These are phyloP conservation scores for Aratinga solstitialis DNA, from an alignment of 2,797 vertebrate genomes.

Conservation along the genomic window DNA sequence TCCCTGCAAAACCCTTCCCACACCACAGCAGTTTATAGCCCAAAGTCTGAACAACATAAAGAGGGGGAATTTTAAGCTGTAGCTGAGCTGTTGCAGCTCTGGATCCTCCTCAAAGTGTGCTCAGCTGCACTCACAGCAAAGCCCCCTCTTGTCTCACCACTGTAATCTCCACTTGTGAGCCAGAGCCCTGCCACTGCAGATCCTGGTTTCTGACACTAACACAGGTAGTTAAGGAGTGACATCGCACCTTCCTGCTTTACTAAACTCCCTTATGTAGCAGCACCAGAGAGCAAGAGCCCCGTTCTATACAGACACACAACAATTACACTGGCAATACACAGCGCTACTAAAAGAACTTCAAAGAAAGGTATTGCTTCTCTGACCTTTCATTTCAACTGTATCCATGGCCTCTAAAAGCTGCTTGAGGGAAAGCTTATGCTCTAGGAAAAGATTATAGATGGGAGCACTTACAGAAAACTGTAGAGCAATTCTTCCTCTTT, in stretches of 20 bases:
- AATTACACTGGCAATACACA: neutral
- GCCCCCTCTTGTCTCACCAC: neutral
- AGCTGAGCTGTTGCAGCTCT: neutral
- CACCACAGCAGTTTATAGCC: neutral
- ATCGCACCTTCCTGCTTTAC: neutral
- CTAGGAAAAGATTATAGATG: neutral
- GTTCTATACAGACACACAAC: neutral
- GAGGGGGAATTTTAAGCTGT: neutral
- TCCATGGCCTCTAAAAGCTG: neutral
- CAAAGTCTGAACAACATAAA: neutral
- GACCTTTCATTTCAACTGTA: neutral
- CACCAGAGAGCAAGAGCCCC: neutral
- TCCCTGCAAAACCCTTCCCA: neutral
- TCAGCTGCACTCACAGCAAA: neutral
- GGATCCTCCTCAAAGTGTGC: too few species aligned
- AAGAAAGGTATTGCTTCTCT: neutral
- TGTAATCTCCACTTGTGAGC: neutral
- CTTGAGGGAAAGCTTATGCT: neutral
- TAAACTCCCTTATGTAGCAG: neutral
- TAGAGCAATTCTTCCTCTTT: neutral
- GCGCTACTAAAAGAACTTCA: neutral
- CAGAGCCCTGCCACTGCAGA: neutral
- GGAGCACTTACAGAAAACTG: neutral
- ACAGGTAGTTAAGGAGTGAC: accelerated
- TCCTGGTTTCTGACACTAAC: neutral